Base-by-base conservation (phyloP, 2,797 vertebrate genomes). In the Xiphophorus birchmanni region DNA sequence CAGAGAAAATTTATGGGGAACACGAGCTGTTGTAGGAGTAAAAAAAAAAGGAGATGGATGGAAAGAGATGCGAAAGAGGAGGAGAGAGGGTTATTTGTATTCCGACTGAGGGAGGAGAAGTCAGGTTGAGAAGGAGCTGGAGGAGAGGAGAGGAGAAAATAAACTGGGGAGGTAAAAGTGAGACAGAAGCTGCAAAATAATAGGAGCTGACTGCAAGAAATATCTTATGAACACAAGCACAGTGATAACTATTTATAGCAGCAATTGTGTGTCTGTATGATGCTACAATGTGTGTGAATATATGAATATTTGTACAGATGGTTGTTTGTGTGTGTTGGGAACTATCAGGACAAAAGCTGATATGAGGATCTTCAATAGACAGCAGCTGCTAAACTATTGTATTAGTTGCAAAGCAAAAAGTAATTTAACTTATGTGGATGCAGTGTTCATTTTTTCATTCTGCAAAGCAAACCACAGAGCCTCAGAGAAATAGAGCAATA, bases 1-100 rank as follows among this genome's bases (percentile, higher is more conserved):
- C 89, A 84, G 81, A 84, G 84, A 82, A 79, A 82, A 90, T 89
- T 82, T 88, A 87, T 90, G 89, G 80, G 84, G 80, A 88, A 88
- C 81, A 73, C 77, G 84, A 91, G 84, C 83, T 81, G 87, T 82
- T 81, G 77, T 76, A 74, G 80, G 82, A 89, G 80, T 81, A 85
- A 85, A 74, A 79, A 35, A 77, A 73, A 82, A 80, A 82, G 52
- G 6, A 92, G 77, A 86, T 82, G 87, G 67, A n/a, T 56, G 1
- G 75, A 48, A 50, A 80, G 79, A 79, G 76, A 81, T 78, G 75
- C 74, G 76, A 84, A 1, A n/a, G 77, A 77, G 82, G 90, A 88
- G 88, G 73, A 81, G 63, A 45, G 73, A 11, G 74, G 82, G 37
- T 63, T 78, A 77, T 92, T 88, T 83, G 90, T 90, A 89, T 89